Evolutionary conservation across 2,888 invertebrate species (phyloP).

Genomic region (Gnatocerus cornutus): DNA sequence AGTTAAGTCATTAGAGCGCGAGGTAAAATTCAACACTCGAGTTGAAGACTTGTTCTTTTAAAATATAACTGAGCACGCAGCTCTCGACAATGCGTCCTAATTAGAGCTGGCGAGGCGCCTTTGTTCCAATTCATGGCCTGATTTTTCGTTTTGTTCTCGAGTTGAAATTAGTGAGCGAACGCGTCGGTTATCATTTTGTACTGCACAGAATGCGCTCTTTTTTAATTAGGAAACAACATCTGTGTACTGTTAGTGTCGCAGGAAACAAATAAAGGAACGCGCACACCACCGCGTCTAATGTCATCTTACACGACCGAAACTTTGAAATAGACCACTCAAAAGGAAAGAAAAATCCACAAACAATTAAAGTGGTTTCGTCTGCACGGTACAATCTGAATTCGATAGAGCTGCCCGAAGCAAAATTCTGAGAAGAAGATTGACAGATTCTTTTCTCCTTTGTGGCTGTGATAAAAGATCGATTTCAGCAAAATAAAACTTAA

Average conservation of each 20-base stretch:
- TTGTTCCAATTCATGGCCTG: constrained; percentile 63
- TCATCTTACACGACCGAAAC: constrained; percentile 7
- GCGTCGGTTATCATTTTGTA: constrained; percentile 63
- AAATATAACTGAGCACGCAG: constrained; percentile 63
- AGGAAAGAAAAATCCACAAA: no score
- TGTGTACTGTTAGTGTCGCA: constrained; percentile 66
- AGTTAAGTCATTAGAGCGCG: constrained; percentile 62
- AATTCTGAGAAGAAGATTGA: no score
- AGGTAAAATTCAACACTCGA: constrained; percentile 61
- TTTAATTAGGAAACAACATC: constrained; percentile 70
- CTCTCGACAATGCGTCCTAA: constrained; percentile 65
- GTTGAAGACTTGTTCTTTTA: constrained; percentile 62
- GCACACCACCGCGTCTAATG: constrained; percentile 1
- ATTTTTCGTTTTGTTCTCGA: constrained; percentile 59
- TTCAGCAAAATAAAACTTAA: no score
- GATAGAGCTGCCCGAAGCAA: no score
- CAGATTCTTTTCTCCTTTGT: no score
- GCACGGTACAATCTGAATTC: no score
- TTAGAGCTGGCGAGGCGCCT: constrained; percentile 61
- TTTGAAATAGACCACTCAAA: neutral
- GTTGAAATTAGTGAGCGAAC: constrained; percentile 62
- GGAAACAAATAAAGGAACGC: constrained; percentile 61
- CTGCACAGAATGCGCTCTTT: constrained; percentile 61
- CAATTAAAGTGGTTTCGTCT: no score
- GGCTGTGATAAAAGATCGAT: no score